Base-by-base conservation (phyloP, 2,888 invertebrate genomes). In the Cephus rjabovi region DNA sequence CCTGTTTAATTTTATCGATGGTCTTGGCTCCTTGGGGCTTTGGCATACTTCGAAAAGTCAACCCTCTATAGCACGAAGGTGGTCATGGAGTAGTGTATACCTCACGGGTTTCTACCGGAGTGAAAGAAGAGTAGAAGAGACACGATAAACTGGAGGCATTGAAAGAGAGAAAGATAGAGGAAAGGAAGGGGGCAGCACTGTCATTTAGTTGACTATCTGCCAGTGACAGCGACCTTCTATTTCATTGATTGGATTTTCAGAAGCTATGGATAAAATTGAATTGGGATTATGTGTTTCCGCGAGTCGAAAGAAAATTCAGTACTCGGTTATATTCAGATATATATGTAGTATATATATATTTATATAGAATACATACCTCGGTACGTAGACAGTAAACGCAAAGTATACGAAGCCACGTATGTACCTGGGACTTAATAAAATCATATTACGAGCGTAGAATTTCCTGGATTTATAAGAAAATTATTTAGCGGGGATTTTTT, bases 221-320 rank as follows among this genome's bases (percentile, higher is more conserved):
- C 80, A 81, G 84, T 87, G 87, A 87, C 87, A 87, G 86, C 80
- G 81, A 81, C 79, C 82, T 84, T 84, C 83, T 85, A 86, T 85
- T 83, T 82, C 82, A 84, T 85, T 86, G 86, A 87, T 86, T 86
- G 86, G 82, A 83, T 86, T 86, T 86, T 86, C 86, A 84, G 79
- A 81, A 85, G 84, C 81, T 82, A 76, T 78, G 83, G 82, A 78
- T 85, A 81, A 86, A 86, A 86, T 84, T 86, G 84, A 79, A 87
- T 86, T 82, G 37, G 80, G 85, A 86, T 79, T 78, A 78, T 78
- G 75, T 69, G 76, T 73, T 76, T 71, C 71, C 34, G 6, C 71
- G 71, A 12, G 12, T 34, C 12, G 71, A 71, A 34, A 71, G 71
- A 71, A 71, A 56, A 56, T 56, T 56, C 56, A 56, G 56, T 56